Evolutionary conservation across 2,113 vertebrate genomes (phyloP), one percentile per base, ranked within the genome.

Genomic region (Tachuris rubrigastra): DNA sequence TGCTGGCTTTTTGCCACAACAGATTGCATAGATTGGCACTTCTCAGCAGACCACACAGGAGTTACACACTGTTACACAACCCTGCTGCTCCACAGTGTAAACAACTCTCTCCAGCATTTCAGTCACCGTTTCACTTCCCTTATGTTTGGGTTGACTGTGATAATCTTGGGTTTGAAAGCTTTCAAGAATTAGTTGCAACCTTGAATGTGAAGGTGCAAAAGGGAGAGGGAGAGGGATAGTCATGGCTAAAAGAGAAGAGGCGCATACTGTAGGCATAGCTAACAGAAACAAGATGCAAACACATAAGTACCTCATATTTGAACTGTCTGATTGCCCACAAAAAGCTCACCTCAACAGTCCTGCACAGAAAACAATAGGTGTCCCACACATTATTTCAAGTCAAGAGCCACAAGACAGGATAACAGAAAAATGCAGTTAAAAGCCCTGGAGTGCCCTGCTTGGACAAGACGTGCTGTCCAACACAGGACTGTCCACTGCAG

Each of bases 301-400:
- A 44, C 35, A 12, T 1, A 0, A 1, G 1, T 16, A 14, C 23
- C 10, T 21, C 30, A 30, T 35, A 27, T 59, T 53, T 44, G 33
- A 77, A 44, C 85, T 25, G 20, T 35, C 59, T 56, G 21, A 13
- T 33, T 27, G 10, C 52, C 31, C 25, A 19, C 50, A 50, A 39
- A 79, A 65, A 24, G 9, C 47, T 78, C 60, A 31, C 31, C 23
- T 44, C 56, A 35, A 2, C 35, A 9, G 46, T 37, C 56, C 10
- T 31, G 35, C 53, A 33, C 21, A 30, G 52, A 79, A 16, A 62
- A 24, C 47, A 16, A 30, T 1, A 49, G 25, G 2, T 1, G 8
- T 77, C 30, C n/a, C 46, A 37, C 30, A 30, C 6, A 3, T 1
- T 15, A 44, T 60, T 76, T 63, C 56, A n/a, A 63, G 52, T 24